These are phyloP conservation scores for Gasterosteus aculeatus DNA, from an alignment of 2,113 vertebrate genomes.

Conservation along the genomic window DNA sequence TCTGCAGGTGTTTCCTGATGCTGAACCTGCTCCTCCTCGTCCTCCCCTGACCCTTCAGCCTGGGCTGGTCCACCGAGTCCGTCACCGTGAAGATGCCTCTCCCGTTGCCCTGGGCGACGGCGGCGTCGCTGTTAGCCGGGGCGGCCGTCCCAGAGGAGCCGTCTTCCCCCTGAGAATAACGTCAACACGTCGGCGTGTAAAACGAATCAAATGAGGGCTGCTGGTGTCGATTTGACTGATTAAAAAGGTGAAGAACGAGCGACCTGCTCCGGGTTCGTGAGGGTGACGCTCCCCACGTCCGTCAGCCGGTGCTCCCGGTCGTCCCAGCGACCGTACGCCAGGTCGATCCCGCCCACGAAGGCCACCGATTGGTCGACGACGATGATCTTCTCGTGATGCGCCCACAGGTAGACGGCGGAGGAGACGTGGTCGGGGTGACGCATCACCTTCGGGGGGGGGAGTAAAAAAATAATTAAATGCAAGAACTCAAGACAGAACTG, in stretches of 20 bases:
- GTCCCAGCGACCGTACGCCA: slow-evolving; percentile 94
- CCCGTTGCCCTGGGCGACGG: slow-evolving; percentile 37
- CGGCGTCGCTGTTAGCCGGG: slow-evolving; percentile 7
- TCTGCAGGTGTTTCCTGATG: slow-evolving; percentile 88
- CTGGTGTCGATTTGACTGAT: too few relatives aligned
- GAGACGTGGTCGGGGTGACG: slow-evolving; percentile 97
- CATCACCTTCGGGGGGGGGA: slow-evolving; percentile 86
- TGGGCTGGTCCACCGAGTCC: slow-evolving; percentile 81
- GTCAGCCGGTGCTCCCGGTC: slow-evolving; percentile 92
- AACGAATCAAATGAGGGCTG: background rate
- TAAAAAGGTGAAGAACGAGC: background rate
- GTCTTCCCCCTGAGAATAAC: slow-evolving; percentile 22
- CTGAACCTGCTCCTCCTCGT: slow-evolving; percentile 84
- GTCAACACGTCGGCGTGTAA: background rate
- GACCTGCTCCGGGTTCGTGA: slow-evolving; percentile 78
- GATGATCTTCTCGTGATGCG: slow-evolving; percentile 93
- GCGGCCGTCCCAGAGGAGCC: background rate
- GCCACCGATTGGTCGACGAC: slow-evolving; percentile 91
- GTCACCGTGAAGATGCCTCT: slow-evolving; percentile 48
- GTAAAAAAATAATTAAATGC: background rate
- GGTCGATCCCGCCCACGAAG: slow-evolving; percentile 92
- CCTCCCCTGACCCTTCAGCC: slow-evolving; percentile 85
- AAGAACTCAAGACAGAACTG: background rate
- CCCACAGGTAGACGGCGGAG: slow-evolving; percentile 93
- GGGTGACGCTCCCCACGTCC: slow-evolving; percentile 91